Percentiles rank a stretch among this genome's conserved stretches.
These are phyloP conservation scores for Lepeophtheirus nordmannii DNA, from an alignment of 2,888 invertebrate species.

Conservation along the genomic window DNA sequence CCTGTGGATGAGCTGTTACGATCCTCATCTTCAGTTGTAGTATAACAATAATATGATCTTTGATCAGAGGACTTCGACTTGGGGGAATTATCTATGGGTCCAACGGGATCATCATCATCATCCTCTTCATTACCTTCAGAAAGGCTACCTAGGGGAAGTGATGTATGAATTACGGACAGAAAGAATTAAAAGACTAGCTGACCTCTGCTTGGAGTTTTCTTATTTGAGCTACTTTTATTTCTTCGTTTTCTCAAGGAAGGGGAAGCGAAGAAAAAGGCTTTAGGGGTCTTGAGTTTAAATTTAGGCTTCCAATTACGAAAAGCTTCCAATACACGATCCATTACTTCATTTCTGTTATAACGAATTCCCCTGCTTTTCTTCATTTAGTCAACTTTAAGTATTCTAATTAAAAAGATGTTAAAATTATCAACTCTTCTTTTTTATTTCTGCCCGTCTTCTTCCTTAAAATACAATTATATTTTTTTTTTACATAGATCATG, in stretches of 20 bases:
- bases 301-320: conserved; percentile 12
- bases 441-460: too few species aligned
- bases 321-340: conserved; percentile 15
- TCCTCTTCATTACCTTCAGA: not conserved
- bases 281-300: not conserved
- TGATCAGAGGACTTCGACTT: conserved; percentile 25
- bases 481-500: too few species aligned
- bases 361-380: not conserved
- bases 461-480: too few species aligned
- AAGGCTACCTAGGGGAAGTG: not conserved
- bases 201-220: not conserved
- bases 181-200: not conserved
- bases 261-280: not conserved
- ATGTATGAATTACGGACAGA: not conserved
- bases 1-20: too few species aligned
- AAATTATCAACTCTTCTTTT: too few species aligned
- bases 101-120: not conserved
- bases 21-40: conserved; percentile 25
- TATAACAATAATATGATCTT: conserved; percentile 27
- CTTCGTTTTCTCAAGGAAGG: not conserved
- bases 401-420: too few species aligned
- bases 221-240: not conserved
- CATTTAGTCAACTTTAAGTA: not conserved
- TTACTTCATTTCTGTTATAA: not conserved
- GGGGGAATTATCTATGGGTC: conserved; percentile 19